A percentile compares a stretch with the other conserved stretches of the same genome.
These are phyloP conservation scores for Hydrolagus colliei DNA, from an alignment of 2,797 vertebrate species.

Conservation along the genomic window DNA sequence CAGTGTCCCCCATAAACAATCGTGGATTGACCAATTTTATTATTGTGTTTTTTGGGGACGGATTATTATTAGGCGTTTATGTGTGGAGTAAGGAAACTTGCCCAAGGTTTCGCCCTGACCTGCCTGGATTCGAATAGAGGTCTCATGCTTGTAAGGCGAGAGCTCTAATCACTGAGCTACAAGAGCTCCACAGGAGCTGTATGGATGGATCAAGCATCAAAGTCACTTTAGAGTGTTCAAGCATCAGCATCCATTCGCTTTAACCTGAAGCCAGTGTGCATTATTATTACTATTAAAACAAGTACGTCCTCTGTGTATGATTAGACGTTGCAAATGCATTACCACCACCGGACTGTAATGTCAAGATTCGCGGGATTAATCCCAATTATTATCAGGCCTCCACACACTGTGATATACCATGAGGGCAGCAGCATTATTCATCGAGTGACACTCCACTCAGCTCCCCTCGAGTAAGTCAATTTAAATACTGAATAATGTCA, in stretches of 20 bases:
- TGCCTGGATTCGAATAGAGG: too few species aligned
- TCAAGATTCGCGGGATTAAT: background rate
- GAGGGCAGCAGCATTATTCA: conserved; percentile 1
- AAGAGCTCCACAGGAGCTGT: too few species aligned
- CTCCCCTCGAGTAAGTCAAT: background rate
- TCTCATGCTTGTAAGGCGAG: too few species aligned
- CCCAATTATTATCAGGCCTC: background rate
- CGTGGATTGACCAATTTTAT: too few species aligned
- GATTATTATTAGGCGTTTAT: too few species aligned
- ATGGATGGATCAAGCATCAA: background rate
- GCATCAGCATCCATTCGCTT: background rate
- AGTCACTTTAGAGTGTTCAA: background rate
- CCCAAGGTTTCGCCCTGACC: too few species aligned
- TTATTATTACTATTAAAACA: background rate
- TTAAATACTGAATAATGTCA: background rate
- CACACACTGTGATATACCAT: background rate
- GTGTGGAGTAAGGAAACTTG: too few species aligned
- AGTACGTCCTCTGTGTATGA: background rate
- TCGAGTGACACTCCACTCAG: background rate
- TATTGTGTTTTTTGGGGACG: too few species aligned
- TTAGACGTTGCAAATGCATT: background rate
- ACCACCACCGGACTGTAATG: background rate
- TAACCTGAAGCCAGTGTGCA: too few species aligned
- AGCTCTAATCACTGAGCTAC: too few species aligned
- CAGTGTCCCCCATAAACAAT: too few species aligned